Conservation (phyloP, 2,113 vertebrate genomes). For the Edolisoma coerulescens region DNA sequence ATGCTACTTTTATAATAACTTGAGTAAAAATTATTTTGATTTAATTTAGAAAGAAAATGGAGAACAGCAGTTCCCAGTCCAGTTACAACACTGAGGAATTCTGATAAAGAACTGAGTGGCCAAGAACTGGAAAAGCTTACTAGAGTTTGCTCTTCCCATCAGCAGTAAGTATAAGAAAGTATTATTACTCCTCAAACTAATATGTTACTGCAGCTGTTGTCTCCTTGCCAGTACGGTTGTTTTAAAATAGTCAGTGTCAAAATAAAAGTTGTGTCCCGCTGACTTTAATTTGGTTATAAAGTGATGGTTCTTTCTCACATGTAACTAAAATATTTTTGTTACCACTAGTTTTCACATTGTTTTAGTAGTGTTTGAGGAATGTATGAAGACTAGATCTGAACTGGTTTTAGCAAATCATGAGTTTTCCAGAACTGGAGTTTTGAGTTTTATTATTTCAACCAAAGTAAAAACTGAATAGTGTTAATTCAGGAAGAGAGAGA, state of each 20-base stretch:
- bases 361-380: neutral
- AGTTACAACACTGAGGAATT: slow-evolving; percentile 39
- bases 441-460: neutral
- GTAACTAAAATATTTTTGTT: neutral
- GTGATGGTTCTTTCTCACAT: neutral
- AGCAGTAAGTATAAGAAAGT: slow-evolving; percentile 78
- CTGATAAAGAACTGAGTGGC: slow-evolving; percentile 68
- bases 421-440: neutral
- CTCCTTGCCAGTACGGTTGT: neutral
- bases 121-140: slow-evolving; percentile 83
- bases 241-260: neutral
- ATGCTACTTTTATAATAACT: neutral
- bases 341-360: neutral
- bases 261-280: neutral
- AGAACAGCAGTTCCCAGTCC: slow-evolving; percentile 60
- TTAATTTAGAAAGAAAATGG: slow-evolving; percentile 82
- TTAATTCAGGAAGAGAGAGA: neutral
- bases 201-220: neutral
- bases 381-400: neutral
- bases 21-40: slow-evolving; percentile 37
- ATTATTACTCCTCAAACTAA: neutral
- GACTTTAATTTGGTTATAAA: neutral
- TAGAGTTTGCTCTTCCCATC: slow-evolving; percentile 88
- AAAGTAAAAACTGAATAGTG: neutral
- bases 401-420: neutral